Percentiles rank a stretch among this genome's conserved stretches.
Conservation (phyloP, 2,888 invertebrate species). For the Oscheius sp. region DNA sequence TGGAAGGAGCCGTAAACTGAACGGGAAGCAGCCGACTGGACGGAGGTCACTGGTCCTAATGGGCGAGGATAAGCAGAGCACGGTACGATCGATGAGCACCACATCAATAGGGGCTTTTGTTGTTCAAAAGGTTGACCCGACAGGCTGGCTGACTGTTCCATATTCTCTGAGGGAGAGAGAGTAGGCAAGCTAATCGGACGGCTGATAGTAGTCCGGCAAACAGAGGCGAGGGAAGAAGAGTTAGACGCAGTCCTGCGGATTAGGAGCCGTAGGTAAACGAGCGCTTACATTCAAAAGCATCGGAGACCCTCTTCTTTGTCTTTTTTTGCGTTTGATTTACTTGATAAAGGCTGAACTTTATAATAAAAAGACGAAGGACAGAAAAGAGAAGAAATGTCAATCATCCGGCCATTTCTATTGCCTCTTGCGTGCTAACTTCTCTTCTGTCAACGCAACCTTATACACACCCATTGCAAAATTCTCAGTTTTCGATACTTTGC, state of each 20-base stretch:
- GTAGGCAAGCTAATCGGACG: not conserved
- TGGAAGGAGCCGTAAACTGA: slow-evolving; percentile 7
- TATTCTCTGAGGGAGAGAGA: not conserved
- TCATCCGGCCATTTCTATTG: too few relatives aligned
- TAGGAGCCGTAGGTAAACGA: slow-evolving; percentile 20
- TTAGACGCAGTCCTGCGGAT: slow-evolving; percentile 18
- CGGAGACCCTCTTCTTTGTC: too few relatives aligned
- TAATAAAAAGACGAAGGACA: too few relatives aligned
- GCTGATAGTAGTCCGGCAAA: slow-evolving; percentile 25
- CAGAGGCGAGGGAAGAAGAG: not conserved
- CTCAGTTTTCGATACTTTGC: too few relatives aligned
- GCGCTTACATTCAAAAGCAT: not conserved
- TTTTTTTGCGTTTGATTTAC: too few relatives aligned
- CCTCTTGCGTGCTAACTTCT: too few relatives aligned
- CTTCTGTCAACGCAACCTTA: too few relatives aligned
- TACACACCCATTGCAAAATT: too few relatives aligned
- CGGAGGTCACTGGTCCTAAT: slow-evolving; percentile 5
- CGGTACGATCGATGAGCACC: slow-evolving; percentile 21
- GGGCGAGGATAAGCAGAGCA: not conserved
- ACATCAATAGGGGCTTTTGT: slow-evolving; percentile 12
- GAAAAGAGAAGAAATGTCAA: too few relatives aligned
- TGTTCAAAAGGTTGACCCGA: slow-evolving; percentile 1
- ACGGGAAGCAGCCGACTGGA: not conserved
- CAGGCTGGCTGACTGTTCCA: not conserved
- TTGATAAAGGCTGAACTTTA: too few relatives aligned